Evolutionary conservation across 2,113 vertebrate species (phyloP), one percentile per base, ranked within the genome.

Genomic region (Nibea albiflora): DNA sequence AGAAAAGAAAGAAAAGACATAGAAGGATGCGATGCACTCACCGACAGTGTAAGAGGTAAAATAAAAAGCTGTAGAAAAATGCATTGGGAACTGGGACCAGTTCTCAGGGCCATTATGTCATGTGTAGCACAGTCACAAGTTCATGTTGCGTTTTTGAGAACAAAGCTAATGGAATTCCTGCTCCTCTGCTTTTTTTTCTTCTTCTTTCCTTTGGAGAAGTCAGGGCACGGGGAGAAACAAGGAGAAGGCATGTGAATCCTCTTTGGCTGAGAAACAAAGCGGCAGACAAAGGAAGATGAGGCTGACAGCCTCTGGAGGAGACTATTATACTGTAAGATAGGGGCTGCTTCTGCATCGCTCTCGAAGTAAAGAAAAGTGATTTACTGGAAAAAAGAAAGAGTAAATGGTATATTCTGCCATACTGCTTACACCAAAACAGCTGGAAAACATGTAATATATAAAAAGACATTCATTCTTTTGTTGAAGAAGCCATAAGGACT

Each of bases 211-310:
- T 73, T 68, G 64, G 63, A 86, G 85, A 82, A 78, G 73, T 64
- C 26, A 9, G 57, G 82, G 85, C 73, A 71, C 16, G 9, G 78
- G 73, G 71, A 84, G 83, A 83, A 84, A 86, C 76, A 78, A 75
- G 73, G 72, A 78, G 84, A 77, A 85, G 75, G 86, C 88, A 84
- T 85, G 83, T 76, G 87, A 90, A 88, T 90, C 85, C 80, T 89
- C 81, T 92, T 86, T 93, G 90, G 92, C 80, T 62, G 58, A 31
- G 77, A 91, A 91, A 92, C 91, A 91, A 94, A 92, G 88, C 88
- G 9, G 60, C 78, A 93, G 90, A 94, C 92, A 93, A 94, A 88
- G 87, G 90, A 87, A 93, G 91, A 91, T 78, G 85, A 87, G 79
- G 83, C 87, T 85, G 92, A 88, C 90, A 68, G 89, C 80, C 85